Evolutionary conservation across 2,888 invertebrate species (phyloP), one percentile per base, ranked within the genome.

Genomic region (Andrena bucephala): DNA sequence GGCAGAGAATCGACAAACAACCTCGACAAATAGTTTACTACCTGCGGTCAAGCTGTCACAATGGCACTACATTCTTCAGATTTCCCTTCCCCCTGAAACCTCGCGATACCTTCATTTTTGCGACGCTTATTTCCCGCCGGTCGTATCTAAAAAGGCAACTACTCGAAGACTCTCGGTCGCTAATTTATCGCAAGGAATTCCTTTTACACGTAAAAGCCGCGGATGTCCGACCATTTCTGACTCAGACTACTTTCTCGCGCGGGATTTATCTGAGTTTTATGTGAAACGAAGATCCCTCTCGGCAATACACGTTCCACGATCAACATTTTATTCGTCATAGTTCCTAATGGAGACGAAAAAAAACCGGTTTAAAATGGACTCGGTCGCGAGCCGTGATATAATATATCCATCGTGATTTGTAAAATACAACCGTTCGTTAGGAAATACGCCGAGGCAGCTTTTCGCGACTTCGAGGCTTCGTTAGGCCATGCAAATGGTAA

Each of bases 291-390:
- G n/a, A 2, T 54, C 57, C 31, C 27, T 8, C 24, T 31, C 33
- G 36, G 20, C 52, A 10, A 54, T 60, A 13, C 52, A 48, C 42
- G 24, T 42, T 59, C 31, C 20, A 0, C 13, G 33, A 60, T 57
- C 59, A n/a, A 36, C 48, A 62, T 70, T 82, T 82, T 70, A 74
- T 75, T 62, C 66, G 63, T 78, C 74, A 75, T 70, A 80, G 80
- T 71, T 68, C n/a, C 27, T 80, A 75, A 80, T 80, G 71, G 71
- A 75, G 20, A 29, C 29, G 50, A 63, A 57, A 50, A 50, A 81
- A 36, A 78, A 81, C 81, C 68, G 81, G 75, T 80, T 75, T 48
- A 29, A 79, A 54, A 27, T 24, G 31, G 20, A 42, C 27, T 24
- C 27, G 42, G 2, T 29, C 48, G 59, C 16, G 29, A 31, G 7